Percentiles rank a stretch among this genome's conserved stretches.
Evolutionary conservation across 2,888 invertebrate genomes (phyloP).

Genomic region (Tolmerus cingulatus): DNA sequence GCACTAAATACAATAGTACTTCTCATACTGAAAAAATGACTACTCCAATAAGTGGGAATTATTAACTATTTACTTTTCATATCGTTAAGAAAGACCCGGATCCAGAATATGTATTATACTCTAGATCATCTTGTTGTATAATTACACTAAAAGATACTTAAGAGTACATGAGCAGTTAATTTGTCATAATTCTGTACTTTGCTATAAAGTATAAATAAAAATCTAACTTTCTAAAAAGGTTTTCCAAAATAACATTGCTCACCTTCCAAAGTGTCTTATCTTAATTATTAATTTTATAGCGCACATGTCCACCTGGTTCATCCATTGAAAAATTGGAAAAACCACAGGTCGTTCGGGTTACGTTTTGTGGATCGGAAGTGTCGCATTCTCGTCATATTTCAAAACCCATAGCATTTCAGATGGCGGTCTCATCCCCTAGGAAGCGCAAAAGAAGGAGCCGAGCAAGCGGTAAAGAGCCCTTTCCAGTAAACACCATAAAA

Average conservation of each 20-base stretch:
- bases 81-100: too few species aligned
- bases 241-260: neutral
- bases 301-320: neutral
- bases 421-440: neutral
- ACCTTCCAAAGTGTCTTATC: neutral
- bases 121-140: too few species aligned
- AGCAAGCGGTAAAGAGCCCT: neutral
- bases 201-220: neutral
- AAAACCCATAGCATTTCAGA: neutral
- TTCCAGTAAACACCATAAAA: slow-evolving; percentile 44
- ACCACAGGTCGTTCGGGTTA: neutral
- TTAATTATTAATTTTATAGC: neutral
- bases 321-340: neutral
- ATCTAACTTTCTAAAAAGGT: neutral
- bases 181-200: neutral
- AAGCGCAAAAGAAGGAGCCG: neutral
- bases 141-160: neutral
- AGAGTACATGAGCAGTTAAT: neutral
- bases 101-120: too few species aligned
- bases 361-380: neutral
- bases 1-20: too few species aligned
- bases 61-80: too few species aligned
- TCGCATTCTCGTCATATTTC: neutral
- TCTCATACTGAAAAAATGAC: too few species aligned
- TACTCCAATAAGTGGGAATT: too few species aligned